These are phyloP conservation scores for Periphyllus acericola DNA, from an alignment of 2,888 invertebrate species.

Conservation along the genomic window DNA sequence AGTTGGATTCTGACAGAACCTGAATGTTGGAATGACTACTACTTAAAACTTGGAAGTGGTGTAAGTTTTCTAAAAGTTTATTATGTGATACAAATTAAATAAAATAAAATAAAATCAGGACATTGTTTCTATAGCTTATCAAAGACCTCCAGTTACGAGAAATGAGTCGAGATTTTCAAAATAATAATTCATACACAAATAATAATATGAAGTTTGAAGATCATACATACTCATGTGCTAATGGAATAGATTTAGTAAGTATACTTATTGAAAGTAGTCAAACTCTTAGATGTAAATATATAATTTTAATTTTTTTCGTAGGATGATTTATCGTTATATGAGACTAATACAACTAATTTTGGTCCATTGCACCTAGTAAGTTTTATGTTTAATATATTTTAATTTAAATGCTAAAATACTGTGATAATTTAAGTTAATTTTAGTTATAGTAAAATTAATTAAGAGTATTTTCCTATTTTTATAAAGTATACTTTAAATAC, in stretches of 20 bases:
- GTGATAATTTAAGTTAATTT: background rate
- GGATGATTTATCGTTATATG: conserved; percentile 35
- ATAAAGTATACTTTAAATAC: background rate
- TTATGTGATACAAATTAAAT: background rate
- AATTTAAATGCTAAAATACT: background rate
- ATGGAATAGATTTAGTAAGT: conserved; percentile 50
- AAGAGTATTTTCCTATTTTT: background rate
- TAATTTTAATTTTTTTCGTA: conserved; percentile 10
- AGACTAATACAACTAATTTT: background rate
- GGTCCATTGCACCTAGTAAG: conserved; percentile 18
- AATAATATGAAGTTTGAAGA: conserved; percentile 17
- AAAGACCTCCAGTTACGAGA: conserved; percentile 36
- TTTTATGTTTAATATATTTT: background rate
- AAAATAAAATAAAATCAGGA: background rate
- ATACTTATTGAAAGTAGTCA: background rate
- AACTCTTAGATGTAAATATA: background rate
- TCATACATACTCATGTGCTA: conserved; percentile 16
- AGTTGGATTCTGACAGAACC: conserved; percentile 50
- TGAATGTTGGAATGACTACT: conserved; percentile 40
- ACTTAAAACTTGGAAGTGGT: conserved; percentile 14
- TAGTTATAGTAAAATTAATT: background rate
- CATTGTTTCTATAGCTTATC: conserved; percentile 32
- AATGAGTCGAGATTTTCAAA: background rate
- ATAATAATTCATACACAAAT: conserved; percentile 15
- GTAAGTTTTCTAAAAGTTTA: background rate